These are phyloP conservation scores for Sitta carolinensis DNA, from an alignment of 2,797 vertebrate genomes.

Conservation along the genomic window DNA sequence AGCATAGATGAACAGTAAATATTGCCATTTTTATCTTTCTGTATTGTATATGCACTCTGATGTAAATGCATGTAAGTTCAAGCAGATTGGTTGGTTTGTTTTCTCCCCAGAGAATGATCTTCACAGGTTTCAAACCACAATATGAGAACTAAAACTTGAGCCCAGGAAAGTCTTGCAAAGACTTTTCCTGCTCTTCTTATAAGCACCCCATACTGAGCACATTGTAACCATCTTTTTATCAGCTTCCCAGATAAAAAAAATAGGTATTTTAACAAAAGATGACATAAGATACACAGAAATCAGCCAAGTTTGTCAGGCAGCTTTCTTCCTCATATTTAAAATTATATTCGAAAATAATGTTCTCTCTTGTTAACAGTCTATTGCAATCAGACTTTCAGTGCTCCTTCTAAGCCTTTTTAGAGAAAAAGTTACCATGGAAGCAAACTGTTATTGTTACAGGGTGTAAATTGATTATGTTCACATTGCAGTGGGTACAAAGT, in stretches of 20 bases:
- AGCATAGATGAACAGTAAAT: slow-evolving; percentile 38
- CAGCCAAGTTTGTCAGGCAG: slow-evolving; percentile 50
- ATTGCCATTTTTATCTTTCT: slow-evolving; percentile 50
- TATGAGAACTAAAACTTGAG: slow-evolving; percentile 33
- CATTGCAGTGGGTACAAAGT: slow-evolving; percentile 18
- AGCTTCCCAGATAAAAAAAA: slow-evolving; percentile 13
- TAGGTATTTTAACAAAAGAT: slow-evolving; percentile 13
- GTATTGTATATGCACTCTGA: slow-evolving; percentile 19
- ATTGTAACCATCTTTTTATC: slow-evolving; percentile 7
- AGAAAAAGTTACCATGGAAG: slow-evolving; percentile 55
- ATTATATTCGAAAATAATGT: slow-evolving; percentile 20
- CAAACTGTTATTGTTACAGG: background rate
- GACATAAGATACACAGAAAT: slow-evolving; percentile 31
- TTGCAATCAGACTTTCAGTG: slow-evolving; percentile 59
- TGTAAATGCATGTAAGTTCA: slow-evolving; percentile 32
- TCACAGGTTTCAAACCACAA: slow-evolving; percentile 67
- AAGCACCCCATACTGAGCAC: slow-evolving; percentile 23
- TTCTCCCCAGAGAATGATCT: slow-evolving; percentile 38
- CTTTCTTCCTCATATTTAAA: slow-evolving; percentile 9
- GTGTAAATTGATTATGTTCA: slow-evolving; percentile 19
- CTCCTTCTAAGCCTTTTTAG: slow-evolving; percentile 70
- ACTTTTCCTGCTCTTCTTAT: background rate
- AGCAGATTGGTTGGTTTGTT: background rate
- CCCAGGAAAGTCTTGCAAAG: background rate
- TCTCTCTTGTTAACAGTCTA: slow-evolving; percentile 44